These are phyloP conservation scores for Agrochola lychnidis DNA, from an alignment of 2,888 invertebrate genomes.

Conservation along the genomic window DNA sequence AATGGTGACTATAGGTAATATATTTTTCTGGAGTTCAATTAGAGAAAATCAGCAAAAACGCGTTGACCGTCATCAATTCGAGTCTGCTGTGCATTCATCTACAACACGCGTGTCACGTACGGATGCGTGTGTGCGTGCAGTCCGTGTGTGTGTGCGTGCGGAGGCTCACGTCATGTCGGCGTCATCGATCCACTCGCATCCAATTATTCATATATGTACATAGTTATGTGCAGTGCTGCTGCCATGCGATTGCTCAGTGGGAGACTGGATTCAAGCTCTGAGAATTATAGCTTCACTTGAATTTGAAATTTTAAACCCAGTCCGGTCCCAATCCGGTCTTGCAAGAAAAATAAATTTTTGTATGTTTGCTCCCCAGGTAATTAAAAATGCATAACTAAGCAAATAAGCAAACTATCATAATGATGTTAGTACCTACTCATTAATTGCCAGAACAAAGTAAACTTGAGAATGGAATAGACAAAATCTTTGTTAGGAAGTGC, in stretches of 20 bases:
- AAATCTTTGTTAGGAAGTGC: too few relatives aligned
- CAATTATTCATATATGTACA: constrained; percentile 71
- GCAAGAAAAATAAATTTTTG: not conserved
- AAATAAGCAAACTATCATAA: not conserved
- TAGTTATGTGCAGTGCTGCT: constrained; percentile 56
- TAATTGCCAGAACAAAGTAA: not conserved
- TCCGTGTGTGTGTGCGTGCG: constrained; percentile 23
- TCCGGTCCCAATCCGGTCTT: too few relatives aligned
- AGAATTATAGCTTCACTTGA: not conserved
- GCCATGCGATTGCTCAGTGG: constrained; percentile 40
- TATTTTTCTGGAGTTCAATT: not conserved
- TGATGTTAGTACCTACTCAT: too few relatives aligned
- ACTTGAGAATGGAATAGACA: not conserved
- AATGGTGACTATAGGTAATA: not conserved
- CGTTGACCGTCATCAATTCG: constrained; percentile 4
- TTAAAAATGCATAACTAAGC: not conserved
- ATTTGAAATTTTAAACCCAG: not conserved
- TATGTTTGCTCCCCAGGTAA: not conserved
- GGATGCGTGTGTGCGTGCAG: not conserved
- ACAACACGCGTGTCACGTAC: not conserved
- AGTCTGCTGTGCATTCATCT: not conserved
- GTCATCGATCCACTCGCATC: constrained; percentile 75
- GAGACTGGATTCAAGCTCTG: constrained; percentile 27
- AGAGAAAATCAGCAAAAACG: not conserved
- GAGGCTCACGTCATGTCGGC: constrained; percentile 66